Evolutionary conservation across 2,113 vertebrate genomes (phyloP), one percentile per base, ranked within the genome.

Genomic region (Corvus hawaiiensis): DNA sequence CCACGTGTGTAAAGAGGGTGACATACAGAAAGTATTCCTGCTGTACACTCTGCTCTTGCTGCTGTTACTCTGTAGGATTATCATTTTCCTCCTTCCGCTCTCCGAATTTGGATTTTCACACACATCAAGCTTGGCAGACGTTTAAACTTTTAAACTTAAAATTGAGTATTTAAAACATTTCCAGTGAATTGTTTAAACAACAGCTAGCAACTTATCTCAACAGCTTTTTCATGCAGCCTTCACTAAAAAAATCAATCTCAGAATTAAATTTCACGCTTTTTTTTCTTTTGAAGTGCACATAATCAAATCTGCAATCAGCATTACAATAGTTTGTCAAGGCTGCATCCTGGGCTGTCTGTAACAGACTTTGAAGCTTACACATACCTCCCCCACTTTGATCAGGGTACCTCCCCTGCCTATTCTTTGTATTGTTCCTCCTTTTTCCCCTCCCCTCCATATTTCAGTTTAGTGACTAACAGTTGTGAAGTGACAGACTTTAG

Each of bases 21-120:
- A 58, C 0, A 0, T 10, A 61, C 0, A 32, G 41, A 55, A 44
- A 41, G 39, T 41, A 41, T 55, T 28, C 13, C 68, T 61, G 27
- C 16, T 69, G 22, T 18, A 77, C 14, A 4, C 3, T 66, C 9
- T 35, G 19, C 59, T 94, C 37, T 16, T 89, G 68, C 39, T 74
- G 72, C 16, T 66, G 10, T 30, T 72, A 24, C 28, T 81, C 48
- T 16, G 10, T 7, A n/a, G 22, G 2, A 15, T 39, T 46, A 66
- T 4, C 0, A 62, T 84, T 71, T 68, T 56, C 35, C 51, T 24
- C 26, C 16, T 67, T 56, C 16, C 3, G 5, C 41, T 39, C 46
- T 39, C 56, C 52, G 32, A 59, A 75, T 49, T 10, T 35, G 30
- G 49, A 74, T 54, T 73, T 86, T 61, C 51, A 77, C 12, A 28